These are phyloP conservation scores for Clytia hemisphaerica DNA, from an alignment of 30 jellyfish, hydroid and myxozoan species.

Conservation along the genomic window DNA sequence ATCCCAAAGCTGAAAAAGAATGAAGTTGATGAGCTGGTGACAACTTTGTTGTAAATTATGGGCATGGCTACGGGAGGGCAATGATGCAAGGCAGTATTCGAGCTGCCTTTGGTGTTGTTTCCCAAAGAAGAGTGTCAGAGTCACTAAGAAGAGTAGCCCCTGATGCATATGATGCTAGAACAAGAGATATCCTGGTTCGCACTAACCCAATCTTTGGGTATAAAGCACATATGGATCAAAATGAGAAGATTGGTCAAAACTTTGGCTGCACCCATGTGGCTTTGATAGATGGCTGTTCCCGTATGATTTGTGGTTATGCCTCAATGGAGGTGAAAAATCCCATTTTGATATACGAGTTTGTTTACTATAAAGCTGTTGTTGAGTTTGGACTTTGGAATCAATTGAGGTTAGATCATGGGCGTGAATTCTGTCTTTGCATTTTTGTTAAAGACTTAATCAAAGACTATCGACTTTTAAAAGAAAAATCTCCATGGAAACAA, in stretches of 20 bases:
- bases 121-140: background rate
- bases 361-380: background rate
- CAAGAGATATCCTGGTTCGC: background rate
- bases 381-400: constrained; percentile 4
- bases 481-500: background rate
- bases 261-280: background rate
- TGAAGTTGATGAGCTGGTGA: background rate
- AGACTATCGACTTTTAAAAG: background rate
- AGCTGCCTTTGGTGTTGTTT: background rate
- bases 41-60: background rate
- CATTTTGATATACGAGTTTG: background rate
- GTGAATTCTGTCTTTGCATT: background rate
- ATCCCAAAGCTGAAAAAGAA: background rate
- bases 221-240: background rate
- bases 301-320: background rate
- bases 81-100: background rate
- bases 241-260: background rate
- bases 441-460: background rate
- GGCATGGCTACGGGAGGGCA: background rate
- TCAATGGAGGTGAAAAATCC: background rate
- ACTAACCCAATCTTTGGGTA: background rate
- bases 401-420: background rate
- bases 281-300: background rate
- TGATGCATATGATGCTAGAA: background rate
- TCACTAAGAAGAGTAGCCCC: background rate